Base-by-base conservation (phyloP, 2,888 invertebrate species). In the Marasmarcha lunaedactyla region DNA sequence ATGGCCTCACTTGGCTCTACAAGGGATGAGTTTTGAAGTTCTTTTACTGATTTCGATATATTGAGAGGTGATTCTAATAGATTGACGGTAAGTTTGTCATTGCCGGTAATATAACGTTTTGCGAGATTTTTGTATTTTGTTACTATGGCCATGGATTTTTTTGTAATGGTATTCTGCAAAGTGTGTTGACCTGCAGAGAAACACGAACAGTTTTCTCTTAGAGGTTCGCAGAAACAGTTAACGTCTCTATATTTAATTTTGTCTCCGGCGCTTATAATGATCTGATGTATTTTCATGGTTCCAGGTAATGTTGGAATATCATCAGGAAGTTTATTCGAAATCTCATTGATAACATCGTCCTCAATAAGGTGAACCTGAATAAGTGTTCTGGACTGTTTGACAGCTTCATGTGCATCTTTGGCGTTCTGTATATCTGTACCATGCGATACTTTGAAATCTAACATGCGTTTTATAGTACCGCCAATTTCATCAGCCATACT, bases 401-500 rank as follows among this genome's bases (percentile, higher is more conserved):
- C 7, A 20, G 20, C 20, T 20, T 20, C 20, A 37, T 36, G 40
- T 2, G 43, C 40, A 12, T 43, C 37, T 35, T 15, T 27, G n/a
- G 44, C 42, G 39, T 42, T 37, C 14, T 20, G 20, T 20, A 20
- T 20, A 20, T 20, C 20, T 20, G 20, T 20, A 20, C 20, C 20
- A 20, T 20, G 20, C 20, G 20, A 20, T 20, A 20, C 20, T 20
- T 20, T 20, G 20, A 20, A 27, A 27, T 49, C 46, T 13, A 49
- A 36, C 7, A 30, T 15, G 26, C 49, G 25, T 43, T 46, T 50
- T 6, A 48, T 33, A 2, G 42, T 10, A 9, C 46, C 43, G 1
- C 44, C 48, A 9, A 51, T 45, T 6, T 46, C 46, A 36, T 49
- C 47, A 10, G 49, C 47, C 33, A 38, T 48, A 20, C 30, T 47